Conservation (phyloP, 2,888 invertebrate species). For the Chaetoderma sp. region DNA sequence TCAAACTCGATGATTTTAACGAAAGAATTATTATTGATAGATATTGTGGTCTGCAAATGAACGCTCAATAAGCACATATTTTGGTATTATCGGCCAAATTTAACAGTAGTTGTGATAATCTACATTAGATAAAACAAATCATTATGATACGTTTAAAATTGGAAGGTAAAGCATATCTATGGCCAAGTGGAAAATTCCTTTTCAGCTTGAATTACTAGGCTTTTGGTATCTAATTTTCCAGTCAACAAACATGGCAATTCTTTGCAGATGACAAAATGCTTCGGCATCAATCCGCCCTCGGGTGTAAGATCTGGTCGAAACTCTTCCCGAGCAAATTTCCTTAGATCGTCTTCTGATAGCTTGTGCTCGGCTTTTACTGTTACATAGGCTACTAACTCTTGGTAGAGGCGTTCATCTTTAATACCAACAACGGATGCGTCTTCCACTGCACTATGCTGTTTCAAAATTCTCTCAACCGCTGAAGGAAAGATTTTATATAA, state of each 20-base stretch:
- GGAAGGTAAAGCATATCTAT: too few species aligned
- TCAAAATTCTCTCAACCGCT: slow-evolving; percentile 4
- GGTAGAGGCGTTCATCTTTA: slow-evolving; percentile 7
- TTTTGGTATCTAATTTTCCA: slow-evolving; percentile 13
- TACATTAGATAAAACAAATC: too few species aligned
- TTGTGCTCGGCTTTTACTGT: background rate
- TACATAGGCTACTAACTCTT: slow-evolving; percentile 15
- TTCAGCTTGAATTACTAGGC: too few species aligned
- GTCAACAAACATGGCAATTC: background rate
- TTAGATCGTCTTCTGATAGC: background rate
- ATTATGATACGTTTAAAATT: too few species aligned
- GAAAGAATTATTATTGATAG: too few species aligned
- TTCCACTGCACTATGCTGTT: background rate
- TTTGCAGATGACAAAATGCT: slow-evolving; percentile 5
- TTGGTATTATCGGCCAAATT: too few species aligned
- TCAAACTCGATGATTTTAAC: too few species aligned
- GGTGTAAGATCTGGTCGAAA: background rate
- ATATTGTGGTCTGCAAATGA: too few species aligned
- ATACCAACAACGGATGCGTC: slow-evolving; percentile 7
- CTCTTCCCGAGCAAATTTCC: background rate
- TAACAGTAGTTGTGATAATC: too few species aligned
- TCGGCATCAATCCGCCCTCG: slow-evolving; percentile 3
- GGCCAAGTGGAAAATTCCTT: too few species aligned
- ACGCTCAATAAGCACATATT: too few species aligned
- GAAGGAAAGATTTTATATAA: slow-evolving; percentile 7